Percentiles rank a stretch among this genome's conserved stretches.
phyloP scores from a whole-genome alignment of 1,140 invertebrate genomes.

The Gryon sp. region DNA sequence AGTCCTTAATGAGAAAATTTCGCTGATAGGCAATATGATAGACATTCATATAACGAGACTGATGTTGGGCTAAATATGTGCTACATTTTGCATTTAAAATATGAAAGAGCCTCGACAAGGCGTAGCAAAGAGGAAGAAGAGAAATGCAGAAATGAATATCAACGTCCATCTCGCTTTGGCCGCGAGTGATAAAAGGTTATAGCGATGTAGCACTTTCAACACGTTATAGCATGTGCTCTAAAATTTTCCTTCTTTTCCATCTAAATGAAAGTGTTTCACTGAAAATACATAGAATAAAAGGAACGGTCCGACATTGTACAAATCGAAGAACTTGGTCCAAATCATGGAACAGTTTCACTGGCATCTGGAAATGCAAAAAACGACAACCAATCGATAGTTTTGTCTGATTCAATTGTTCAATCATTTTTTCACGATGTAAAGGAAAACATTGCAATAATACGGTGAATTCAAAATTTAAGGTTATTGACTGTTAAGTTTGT shows the following conservation, averaged over 20 bases:
- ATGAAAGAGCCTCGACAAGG: constrained; percentile 4
- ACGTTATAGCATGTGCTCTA: constrained; percentile 21
- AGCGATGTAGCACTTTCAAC: constrained; percentile 42
- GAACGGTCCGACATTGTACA: constrained; percentile 29
- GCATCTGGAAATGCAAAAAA: constrained; percentile 34
- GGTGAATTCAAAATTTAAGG: no score
- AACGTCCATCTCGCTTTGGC: constrained; percentile 47
- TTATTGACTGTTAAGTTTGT: no score
- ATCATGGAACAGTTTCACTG: constrained; percentile 36
- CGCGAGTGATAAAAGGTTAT: constrained; percentile 51
- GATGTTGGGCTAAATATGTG: constrained; percentile 27
- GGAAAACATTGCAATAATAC: no score
- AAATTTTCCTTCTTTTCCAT: constrained; percentile 41
- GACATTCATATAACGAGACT: constrained; percentile 51
- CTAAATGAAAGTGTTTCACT: constrained; percentile 40
- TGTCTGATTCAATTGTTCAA: no score
- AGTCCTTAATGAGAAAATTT: constrained; percentile 36
- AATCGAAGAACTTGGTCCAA: constrained; percentile 45
- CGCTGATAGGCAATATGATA: constrained; percentile 22
- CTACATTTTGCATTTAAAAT: constrained; percentile 39
- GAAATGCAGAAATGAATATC: constrained; percentile 54
- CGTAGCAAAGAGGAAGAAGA: constrained; percentile 21
- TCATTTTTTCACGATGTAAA: no score
- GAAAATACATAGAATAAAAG: constrained; percentile 36
- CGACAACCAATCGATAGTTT: constrained; percentile 15